Evolutionary conservation across 2,888 invertebrate species (phyloP).

Genomic region (Latrodectus elegans): DNA sequence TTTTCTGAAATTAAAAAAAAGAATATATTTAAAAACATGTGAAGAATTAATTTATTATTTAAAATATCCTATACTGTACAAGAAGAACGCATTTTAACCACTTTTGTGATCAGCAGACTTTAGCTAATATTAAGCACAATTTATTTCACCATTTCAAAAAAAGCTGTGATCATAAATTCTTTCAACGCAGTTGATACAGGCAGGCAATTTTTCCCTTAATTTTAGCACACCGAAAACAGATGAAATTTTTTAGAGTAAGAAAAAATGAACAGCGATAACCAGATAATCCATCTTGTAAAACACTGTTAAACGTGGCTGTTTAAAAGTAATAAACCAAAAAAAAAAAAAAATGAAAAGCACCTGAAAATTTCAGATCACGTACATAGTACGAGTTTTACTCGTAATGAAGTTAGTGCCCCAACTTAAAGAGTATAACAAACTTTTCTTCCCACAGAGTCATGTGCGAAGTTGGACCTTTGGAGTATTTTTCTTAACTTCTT

Average conservation of each 20-base stretch:
- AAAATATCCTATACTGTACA: no score
- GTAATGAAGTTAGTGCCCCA: slow-evolving; percentile 61
- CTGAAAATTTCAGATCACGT: slow-evolving; percentile 60
- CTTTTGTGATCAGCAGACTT: no score
- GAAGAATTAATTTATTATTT: no score
- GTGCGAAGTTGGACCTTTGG: slow-evolving; percentile 33
- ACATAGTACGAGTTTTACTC: slow-evolving; percentile 52
- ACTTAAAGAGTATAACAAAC: slow-evolving; percentile 67
- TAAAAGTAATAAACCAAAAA: slow-evolving; percentile 49
- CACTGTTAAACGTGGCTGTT: slow-evolving; percentile 58
- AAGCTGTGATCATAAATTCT: slow-evolving; percentile 43
- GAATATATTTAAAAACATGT: no score
- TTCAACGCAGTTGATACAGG: slow-evolving; percentile 42
- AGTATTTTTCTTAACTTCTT: slow-evolving; percentile 59
- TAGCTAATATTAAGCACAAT: background rate
- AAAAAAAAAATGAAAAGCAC: slow-evolving; percentile 24
- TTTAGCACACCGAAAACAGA: slow-evolving; percentile 26
- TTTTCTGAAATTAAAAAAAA: no score
- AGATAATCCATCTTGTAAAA: slow-evolving; percentile 63
- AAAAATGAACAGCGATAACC: slow-evolving; percentile 26
- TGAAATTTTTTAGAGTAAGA: background rate
- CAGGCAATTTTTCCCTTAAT: slow-evolving; percentile 53
- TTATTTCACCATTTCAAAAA: slow-evolving; percentile 20
- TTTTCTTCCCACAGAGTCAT: slow-evolving; percentile 38
- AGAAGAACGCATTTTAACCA: no score